Evolutionary conservation across 2,797 vertebrate genomes (phyloP).

Genomic region (Microctenopoma steveboyesi): DNA sequence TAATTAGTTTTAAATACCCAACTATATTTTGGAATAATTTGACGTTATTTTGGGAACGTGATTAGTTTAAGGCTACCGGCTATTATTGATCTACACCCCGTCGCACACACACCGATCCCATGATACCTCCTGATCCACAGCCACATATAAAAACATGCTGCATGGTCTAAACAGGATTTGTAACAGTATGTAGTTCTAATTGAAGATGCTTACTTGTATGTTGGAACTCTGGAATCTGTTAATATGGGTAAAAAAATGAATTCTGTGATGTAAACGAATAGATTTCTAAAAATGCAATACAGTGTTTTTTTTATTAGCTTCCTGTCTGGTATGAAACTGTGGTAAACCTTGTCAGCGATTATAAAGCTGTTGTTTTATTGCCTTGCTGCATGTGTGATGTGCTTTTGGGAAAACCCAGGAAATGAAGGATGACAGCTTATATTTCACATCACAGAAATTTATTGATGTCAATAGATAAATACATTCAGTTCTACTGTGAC

Average conservation of each 20-base stretch:
- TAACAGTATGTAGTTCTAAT: too few relatives aligned
- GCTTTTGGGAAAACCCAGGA: not conserved
- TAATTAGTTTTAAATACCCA: not conserved
- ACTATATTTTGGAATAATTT: not conserved
- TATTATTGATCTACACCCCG: too few relatives aligned
- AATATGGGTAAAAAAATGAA: too few relatives aligned
- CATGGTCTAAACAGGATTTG: too few relatives aligned
- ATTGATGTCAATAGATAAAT: slow-evolving; percentile 89
- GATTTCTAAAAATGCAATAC: not conserved
- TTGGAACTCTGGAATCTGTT: too few relatives aligned
- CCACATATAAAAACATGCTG: too few relatives aligned
- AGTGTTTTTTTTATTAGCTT: slow-evolving; percentile 14
- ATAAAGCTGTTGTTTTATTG: not conserved
- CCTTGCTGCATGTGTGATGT: not conserved
- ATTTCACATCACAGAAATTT: slow-evolving; percentile 85
- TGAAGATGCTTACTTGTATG: too few relatives aligned
- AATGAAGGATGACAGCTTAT: slow-evolving; percentile 15
- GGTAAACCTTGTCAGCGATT: not conserved
- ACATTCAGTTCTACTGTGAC: slow-evolving; percentile 88
- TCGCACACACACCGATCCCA: too few relatives aligned
- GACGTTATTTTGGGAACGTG: not conserved
- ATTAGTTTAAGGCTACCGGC: too few relatives aligned
- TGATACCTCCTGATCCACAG: too few relatives aligned
- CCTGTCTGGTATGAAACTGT: not conserved
- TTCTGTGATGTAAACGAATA: too few relatives aligned